Evolutionary conservation across 2,113 vertebrate genomes (phyloP), one percentile per base, ranked within the genome.

Genomic region (Vidua macroura): DNA sequence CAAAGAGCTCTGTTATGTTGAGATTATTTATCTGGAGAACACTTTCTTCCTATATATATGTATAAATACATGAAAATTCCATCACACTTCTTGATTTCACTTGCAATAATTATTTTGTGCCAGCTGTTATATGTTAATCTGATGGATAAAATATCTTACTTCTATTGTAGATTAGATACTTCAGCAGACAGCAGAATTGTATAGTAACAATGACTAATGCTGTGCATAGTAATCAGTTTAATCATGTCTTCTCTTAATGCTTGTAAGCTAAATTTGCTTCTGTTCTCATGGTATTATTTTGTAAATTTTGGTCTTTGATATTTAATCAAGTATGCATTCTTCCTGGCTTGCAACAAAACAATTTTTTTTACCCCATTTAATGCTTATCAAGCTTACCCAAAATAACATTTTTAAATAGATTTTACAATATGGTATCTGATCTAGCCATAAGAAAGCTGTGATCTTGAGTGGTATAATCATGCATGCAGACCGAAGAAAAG

Each of bases 221-320:
- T 83, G 37, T 0, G 2, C 62, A 84, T 69, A 14, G 1, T 86
- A 92, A 92, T 95, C 86, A 55, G n/a, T 95, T 93, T 95, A 92
- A 94, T 97, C 83, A 49, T 46, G 37, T 93, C 90, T 94, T 93
- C 73, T 21, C 73, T 90, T 93, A 91, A 86, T 73, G 74, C 58
- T 63, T 81, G 39, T 80, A 92, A 90, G 56, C 48, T 79, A 66
- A 92, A 86, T 74, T 84, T 76, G 41, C 60, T 86, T 93, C 73
- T 94, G 28, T 75, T 88, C 85, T 90, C 64, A n/a, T 86, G 59
- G 35, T 64, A 83, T 90, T 93, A 62, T 88, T 96, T 85, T 92
- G 68, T 83, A 92, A 93, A 83, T 92, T 44, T 92, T 86, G 44
- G 14, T 72, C 90, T 96, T 94, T 92, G 85, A 90, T 88, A 90